Conservation (phyloP, 2,113 vertebrate species). For the Seriola quinqueradiata region DNA sequence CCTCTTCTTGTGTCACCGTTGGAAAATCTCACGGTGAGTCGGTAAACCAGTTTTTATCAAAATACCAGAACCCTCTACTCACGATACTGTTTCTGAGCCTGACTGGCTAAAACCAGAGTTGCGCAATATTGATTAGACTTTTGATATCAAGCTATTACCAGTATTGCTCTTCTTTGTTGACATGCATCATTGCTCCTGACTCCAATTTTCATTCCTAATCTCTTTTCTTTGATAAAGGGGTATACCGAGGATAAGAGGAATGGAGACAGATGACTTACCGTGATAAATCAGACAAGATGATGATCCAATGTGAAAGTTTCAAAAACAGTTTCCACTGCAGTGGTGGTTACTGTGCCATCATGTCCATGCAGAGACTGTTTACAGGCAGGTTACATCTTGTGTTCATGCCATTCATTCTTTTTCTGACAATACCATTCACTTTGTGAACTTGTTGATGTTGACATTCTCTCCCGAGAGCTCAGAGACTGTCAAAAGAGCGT, state of each 20-base stretch:
- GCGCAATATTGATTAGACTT: neutral
- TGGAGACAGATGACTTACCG: neutral
- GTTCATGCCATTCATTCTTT: neutral
- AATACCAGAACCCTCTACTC: neutral
- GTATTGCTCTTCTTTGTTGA: neutral
- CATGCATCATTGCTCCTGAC: neutral
- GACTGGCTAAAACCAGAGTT: neutral
- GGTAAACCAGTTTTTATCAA: neutral
- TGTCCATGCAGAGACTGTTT: fast-evolving
- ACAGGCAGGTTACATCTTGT: neutral
- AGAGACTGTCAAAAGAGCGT: neutral
- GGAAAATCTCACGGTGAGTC: neutral
- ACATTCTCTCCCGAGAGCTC: neutral
- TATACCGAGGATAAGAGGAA: fast-evolving
- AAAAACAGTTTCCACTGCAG: neutral
- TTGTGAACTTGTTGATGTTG: neutral
- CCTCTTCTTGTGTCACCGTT: neutral
- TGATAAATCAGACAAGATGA: neutral
- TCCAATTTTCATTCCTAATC: neutral
- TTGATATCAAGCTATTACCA: too few species aligned
- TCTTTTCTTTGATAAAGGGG: neutral
- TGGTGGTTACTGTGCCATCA: neutral
- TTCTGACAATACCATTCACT: neutral
- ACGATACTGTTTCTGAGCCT: too few species aligned
- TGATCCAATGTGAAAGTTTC: neutral